A percentile compares a stretch with the other conserved stretches of the same genome.
phyloP scores from a whole-genome alignment of 2,888 invertebrate species.

The Bembecia ichneumoniformis region DNA sequence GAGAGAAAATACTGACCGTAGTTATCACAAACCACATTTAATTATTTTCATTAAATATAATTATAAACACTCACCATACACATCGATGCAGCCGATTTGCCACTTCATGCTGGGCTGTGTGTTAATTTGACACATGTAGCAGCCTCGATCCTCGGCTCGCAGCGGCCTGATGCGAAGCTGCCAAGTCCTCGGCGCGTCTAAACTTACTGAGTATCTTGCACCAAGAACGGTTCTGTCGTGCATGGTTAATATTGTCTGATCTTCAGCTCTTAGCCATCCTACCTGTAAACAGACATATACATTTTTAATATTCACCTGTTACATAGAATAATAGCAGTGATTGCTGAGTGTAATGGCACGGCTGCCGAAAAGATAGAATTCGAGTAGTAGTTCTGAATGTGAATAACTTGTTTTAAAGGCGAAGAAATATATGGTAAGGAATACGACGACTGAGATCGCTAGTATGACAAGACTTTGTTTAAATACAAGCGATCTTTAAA shows the following conservation, averaged over 20 bases:
- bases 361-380: too few species aligned
- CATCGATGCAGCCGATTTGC: constrained; percentile 89
- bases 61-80: constrained; percentile 79
- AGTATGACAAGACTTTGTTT: too few species aligned
- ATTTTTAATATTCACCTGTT: too few species aligned
- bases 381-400: too few species aligned
- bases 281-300: constrained; percentile 74
- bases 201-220: constrained; percentile 83
- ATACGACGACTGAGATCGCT: too few species aligned
- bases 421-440: too few species aligned
- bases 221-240: constrained; percentile 90
- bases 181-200: constrained; percentile 89
- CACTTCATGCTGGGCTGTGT: constrained; percentile 87
- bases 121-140: constrained; percentile 95
- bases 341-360: too few species aligned
- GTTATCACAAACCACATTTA: not conserved
- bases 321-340: too few species aligned
- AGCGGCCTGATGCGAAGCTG: constrained; percentile 87
- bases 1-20: too few species aligned
- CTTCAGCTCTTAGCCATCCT: constrained; percentile 90
- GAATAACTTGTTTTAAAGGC: too few species aligned
- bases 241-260: constrained; percentile 90
- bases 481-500: too few species aligned
- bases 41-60: not conserved
- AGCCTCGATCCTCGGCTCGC: constrained; percentile 86